Evolutionary conservation across 2,888 invertebrate genomes (phyloP).

Genomic region (Andrena bicolor): DNA sequence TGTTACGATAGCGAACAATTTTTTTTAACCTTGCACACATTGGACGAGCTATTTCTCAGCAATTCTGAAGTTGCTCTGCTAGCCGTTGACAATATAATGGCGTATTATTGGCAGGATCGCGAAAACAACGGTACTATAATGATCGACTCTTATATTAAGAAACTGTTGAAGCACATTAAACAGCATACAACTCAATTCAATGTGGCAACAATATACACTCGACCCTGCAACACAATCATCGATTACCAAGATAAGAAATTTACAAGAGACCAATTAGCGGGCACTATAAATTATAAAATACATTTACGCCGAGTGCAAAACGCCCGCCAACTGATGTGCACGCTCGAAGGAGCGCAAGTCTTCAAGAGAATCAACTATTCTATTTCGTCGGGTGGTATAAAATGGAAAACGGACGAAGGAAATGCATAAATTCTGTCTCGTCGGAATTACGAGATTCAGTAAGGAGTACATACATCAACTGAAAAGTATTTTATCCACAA

Average conservation of each 20-base stretch:
- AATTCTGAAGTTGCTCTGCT: conserved; percentile 84
- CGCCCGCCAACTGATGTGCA: conserved; percentile 54
- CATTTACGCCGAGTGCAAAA: conserved; percentile 65
- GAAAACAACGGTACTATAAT: conserved; percentile 46
- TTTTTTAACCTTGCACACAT: conserved; percentile 78
- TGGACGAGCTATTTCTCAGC: conserved; percentile 83
- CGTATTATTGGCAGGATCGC: conserved; percentile 86
- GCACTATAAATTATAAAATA: conserved; percentile 84
- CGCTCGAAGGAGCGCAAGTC: neutral
- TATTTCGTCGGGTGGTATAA: conserved; percentile 57
- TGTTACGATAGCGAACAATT: conserved; percentile 84
- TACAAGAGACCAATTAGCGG: conserved; percentile 40
- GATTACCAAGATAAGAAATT: neutral
- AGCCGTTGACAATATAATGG: conserved; percentile 86
- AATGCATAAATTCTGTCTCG: neutral
- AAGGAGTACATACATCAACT: neutral
- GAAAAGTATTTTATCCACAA: conserved; percentile 75
- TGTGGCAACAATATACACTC: conserved; percentile 86
- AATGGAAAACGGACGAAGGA: conserved; percentile 48
- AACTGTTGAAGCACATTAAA: conserved; percentile 84
- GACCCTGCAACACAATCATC: conserved; percentile 85
- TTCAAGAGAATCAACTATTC: conserved; percentile 56
- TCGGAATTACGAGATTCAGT: neutral
- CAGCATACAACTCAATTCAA: conserved; percentile 86
- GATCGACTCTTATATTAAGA: conserved; percentile 86